Percentiles rank a stretch among this genome's conserved stretches.
Conservation (phyloP, 1,140 invertebrate genomes). For the Bombus pascuorum region DNA sequence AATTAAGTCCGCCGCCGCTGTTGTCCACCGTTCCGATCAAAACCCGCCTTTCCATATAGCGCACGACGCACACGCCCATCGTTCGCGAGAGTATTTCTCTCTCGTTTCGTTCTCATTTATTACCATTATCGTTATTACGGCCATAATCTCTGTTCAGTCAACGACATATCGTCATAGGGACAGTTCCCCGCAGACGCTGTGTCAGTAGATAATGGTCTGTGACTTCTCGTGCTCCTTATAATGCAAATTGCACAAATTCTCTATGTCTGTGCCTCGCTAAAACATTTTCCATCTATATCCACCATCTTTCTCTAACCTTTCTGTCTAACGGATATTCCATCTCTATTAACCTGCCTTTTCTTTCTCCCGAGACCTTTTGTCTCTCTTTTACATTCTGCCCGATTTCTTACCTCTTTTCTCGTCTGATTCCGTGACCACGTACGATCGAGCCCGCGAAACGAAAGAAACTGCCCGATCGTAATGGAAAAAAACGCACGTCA, state of each 20-base stretch:
- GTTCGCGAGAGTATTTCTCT: conserved; percentile 33
- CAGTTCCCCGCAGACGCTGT: conserved; percentile 32
- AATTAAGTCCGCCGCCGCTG: conserved; percentile 42
- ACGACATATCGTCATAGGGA: conserved; percentile 58
- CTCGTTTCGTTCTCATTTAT: conserved; percentile 59
- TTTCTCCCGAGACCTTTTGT: neutral
- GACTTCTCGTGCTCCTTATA: conserved; percentile 38
- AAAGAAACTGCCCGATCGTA: conserved; percentile 53
- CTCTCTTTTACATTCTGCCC: neutral
- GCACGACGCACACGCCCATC: conserved; percentile 29
- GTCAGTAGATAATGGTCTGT: conserved; percentile 62
- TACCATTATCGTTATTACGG: conserved; percentile 63
- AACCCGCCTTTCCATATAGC: conserved; percentile 41
- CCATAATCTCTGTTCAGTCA: conserved; percentile 52
- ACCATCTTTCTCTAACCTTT: neutral
- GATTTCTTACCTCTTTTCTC: neutral
- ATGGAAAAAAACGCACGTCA: conserved; percentile 58
- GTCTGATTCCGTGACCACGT: conserved; percentile 25
- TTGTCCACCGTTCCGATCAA: conserved; percentile 31
- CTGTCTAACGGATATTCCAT: neutral
- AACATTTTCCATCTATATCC: too few species aligned
- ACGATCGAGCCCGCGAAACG: conserved; percentile 22
- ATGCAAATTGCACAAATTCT: conserved; percentile 65
- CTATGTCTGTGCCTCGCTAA: neutral
- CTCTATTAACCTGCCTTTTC: neutral